Evolutionary conservation across 1,140 invertebrate genomes (phyloP).

Genomic region (Drosophila baimaii): DNA sequence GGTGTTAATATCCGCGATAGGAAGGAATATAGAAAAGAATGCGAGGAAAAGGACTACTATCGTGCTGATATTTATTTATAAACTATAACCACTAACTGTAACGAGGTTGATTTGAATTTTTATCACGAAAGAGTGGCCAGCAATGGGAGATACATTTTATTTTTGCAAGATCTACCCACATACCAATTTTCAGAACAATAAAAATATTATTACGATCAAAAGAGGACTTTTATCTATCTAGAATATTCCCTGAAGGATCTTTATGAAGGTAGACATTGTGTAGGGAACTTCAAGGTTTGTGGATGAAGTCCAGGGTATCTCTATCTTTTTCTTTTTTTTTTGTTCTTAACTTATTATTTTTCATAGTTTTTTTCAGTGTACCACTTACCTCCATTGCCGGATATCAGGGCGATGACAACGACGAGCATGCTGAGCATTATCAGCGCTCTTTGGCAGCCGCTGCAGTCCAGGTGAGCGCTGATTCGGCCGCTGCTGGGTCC

Average conservation of each 20-base stretch:
- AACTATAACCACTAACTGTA: no score
- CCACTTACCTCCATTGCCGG: slow-evolving; percentile 76
- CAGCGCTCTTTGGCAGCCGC: slow-evolving; percentile 50
- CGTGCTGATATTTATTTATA: no score
- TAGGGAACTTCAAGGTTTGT: background rate
- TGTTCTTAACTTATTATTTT: background rate
- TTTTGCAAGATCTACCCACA: background rate
- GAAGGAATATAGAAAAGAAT: no score
- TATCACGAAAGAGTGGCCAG: no score
- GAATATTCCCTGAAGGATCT: no score
- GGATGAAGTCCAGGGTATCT: accelerated
- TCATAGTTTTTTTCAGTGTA: background rate
- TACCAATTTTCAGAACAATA: background rate
- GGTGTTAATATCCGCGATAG: no score
- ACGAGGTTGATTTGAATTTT: no score
- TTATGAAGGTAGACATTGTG: background rate
- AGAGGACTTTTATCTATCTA: no score
- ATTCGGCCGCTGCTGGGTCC: slow-evolving; percentile 15
- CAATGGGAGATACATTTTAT: no score
- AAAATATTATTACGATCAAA: background rate
- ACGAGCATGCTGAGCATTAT: slow-evolving; percentile 79
- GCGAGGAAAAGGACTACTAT: no score
- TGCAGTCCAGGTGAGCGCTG: slow-evolving; percentile 16
- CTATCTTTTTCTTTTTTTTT: background rate
- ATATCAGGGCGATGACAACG: slow-evolving; percentile 71